These are phyloP conservation scores for Apoda limacodes DNA, from an alignment of 2,888 invertebrate species.

Conservation along the genomic window DNA sequence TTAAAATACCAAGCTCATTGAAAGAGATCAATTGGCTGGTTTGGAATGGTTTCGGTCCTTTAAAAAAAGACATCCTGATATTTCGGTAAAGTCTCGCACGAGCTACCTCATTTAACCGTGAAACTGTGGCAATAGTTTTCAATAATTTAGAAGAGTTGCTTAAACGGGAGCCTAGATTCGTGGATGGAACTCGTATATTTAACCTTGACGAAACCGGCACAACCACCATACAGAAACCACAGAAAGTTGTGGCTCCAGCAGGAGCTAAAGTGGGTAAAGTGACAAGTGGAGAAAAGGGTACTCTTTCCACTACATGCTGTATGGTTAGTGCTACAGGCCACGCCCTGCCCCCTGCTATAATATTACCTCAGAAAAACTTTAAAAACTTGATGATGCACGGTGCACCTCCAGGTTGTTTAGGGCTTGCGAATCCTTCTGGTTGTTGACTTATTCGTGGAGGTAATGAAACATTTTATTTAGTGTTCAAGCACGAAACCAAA, in stretches of 20 bases:
- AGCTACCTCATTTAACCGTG: conserved; percentile 76
- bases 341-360: conserved; percentile 27
- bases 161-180: conserved; percentile 4
- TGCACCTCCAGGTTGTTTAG: conserved; percentile 31
- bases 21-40: too few species aligned
- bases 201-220: conserved; percentile 9
- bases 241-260: too few species aligned
- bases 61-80: too few species aligned
- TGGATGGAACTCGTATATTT: conserved; percentile 7
- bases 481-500: conserved; percentile 26
- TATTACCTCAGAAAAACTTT: conserved; percentile 29
- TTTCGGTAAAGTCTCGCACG: conserved; percentile 74
- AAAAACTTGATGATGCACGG: conserved; percentile 27
- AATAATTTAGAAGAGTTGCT: conserved; percentile 3
- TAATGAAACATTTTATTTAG: conserved; percentile 34
- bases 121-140: conserved; percentile 1
- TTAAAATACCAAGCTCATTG: too few species aligned
- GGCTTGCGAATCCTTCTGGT: conserved; percentile 28
- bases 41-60: conserved; percentile 4
- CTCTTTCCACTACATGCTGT: conserved; percentile 25
- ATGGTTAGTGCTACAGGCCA: conserved; percentile 23
- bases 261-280: too few species aligned
- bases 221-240: conserved; percentile 3
- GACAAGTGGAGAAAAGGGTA: too few species aligned
- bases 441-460: conserved; percentile 28